Evolutionary conservation across 2,797 vertebrate genomes (phyloP), one percentile per base, ranked within the genome.

Genomic region (Cyprinella venusta): DNA sequence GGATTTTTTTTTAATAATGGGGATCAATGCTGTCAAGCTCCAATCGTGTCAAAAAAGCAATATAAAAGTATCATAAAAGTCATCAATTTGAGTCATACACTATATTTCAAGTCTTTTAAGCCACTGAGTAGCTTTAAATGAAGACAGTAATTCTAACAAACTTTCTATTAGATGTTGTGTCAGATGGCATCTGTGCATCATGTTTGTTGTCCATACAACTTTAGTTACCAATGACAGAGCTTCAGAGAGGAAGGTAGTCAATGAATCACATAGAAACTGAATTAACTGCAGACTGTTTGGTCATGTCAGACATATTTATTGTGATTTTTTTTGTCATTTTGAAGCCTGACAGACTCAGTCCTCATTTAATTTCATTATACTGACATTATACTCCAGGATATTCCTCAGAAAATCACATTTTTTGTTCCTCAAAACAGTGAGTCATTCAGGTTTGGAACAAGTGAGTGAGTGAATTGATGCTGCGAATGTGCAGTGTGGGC

Each of bases 401-500:
- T 38, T 56, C 19, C 50, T 24, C 18, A 0, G n/a, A 19, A 40
- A 42, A 15, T 36, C 19, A 21, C 7, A 19, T 76, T 16, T n/a
- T 40, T 38, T 59, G 54, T 42, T 76, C 54, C 13, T 26, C 33
- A 61, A 54, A 76, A 40, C 36, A 18, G 72, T 40, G 8, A 61
- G 54, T 18, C 21, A 59, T 40, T 76, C 54, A 54, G 50, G 19
- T 74, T 54, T 56, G 10, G 30, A 74, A 74, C 71, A 54, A 74
- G 18, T 15, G 64, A 19, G 64, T 7, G 64, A 67, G 45, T 21
- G 7, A 48, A 65, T 40, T 68, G 18, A 56, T 69, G 9, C 40
- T 42, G 36, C 30, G 78, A 59, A 21, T 56, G 24, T 80, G 78
- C 33, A 40, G 16, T 21, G 63, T 10, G 64, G 68, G 77, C 45